phyloP scores from a whole-genome alignment of 2,888 invertebrate genomes.

The Hetaerina titia region DNA sequence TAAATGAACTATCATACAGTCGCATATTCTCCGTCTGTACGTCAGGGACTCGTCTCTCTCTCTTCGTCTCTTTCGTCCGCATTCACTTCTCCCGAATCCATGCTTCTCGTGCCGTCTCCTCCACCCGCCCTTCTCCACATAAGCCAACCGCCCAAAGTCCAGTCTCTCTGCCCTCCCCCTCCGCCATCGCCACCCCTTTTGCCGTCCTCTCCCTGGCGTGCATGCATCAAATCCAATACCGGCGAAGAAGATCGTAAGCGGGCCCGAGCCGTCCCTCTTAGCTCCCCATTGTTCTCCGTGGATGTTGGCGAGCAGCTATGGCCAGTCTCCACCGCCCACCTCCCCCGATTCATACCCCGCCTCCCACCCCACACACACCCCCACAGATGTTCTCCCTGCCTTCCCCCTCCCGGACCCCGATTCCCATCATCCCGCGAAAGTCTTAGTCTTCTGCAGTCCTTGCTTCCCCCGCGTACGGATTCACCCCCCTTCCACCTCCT shows the following conservation, averaged over 20 bases:
- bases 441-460: neutral
- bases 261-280: neutral
- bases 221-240: constrained; percentile 54
- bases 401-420: neutral
- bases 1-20: neutral
- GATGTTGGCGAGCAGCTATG: constrained; percentile 27
- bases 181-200: neutral
- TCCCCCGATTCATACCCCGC: neutral
- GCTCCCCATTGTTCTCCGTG: constrained; percentile 37
- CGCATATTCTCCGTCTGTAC: neutral
- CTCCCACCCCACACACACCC: neutral
- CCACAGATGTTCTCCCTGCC: neutral
- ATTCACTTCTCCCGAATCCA: neutral
- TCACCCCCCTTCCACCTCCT: neutral
- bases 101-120: neutral
- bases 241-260: neutral
- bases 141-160: neutral
- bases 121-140: neutral
- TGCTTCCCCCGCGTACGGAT: neutral
- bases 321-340: constrained; percentile 9
- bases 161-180: neutral
- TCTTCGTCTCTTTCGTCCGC: neutral
- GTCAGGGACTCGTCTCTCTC: neutral
- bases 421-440: neutral
- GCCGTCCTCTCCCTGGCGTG: neutral